Conservation (phyloP, 2,888 invertebrate genomes). For the Pocota personata region DNA sequence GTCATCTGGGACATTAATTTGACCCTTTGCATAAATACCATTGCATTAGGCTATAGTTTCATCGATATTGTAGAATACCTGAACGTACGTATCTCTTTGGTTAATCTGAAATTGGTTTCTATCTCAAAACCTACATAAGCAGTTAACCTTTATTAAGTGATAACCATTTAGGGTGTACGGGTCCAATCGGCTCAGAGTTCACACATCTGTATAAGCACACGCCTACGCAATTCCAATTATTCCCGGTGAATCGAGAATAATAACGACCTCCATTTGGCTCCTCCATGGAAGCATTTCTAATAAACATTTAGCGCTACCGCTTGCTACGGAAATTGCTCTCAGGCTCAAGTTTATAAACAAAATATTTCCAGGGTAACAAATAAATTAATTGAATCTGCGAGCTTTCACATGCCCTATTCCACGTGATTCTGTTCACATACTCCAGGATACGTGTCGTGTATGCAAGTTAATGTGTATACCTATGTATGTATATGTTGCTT, state of each 20-base stretch:
- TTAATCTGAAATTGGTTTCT: conserved; percentile 7
- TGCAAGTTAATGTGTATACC: neutral
- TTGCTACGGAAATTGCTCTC: conserved; percentile 35
- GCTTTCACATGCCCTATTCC: conserved; percentile 29
- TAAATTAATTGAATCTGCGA: conserved; percentile 69
- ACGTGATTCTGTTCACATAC: conserved; percentile 19
- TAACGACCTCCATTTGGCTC: conserved; percentile 17
- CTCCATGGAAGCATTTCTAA: conserved; percentile 20
- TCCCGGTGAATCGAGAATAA: conserved; percentile 43
- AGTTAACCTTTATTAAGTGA: conserved; percentile 47
- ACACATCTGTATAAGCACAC: neutral
- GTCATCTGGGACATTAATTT: neutral
- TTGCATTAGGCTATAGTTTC: neutral
- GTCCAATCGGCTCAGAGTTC: neutral
- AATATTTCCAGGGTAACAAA: conserved; percentile 57
- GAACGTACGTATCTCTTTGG: neutral
- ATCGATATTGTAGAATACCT: neutral
- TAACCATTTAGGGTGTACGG: conserved; percentile 13
- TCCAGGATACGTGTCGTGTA: neutral
- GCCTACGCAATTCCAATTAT: conserved; percentile 30
- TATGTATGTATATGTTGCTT: neutral
- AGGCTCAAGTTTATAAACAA: conserved; percentile 55
- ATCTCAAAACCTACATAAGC: conserved; percentile 9
- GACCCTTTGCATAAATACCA: neutral
- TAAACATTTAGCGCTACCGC: conserved; percentile 53